Evolutionary conservation across 1,140 invertebrate genomes (phyloP).

Genomic region (Cyrtorhinus lividipennis): DNA sequence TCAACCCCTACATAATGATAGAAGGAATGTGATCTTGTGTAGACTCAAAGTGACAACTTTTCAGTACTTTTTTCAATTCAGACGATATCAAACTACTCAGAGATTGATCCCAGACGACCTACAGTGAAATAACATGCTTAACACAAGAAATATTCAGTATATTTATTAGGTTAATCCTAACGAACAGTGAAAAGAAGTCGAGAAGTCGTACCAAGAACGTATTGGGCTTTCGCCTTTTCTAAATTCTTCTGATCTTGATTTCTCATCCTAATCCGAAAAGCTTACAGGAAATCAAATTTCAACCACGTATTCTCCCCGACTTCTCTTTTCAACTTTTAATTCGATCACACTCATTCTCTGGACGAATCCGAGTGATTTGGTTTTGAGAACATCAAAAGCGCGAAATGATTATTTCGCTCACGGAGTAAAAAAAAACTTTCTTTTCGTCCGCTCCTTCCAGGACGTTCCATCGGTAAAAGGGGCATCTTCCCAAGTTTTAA

Average conservation of each 20-base stretch:
- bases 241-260: too few species aligned
- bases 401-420: not conserved
- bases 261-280: too few species aligned
- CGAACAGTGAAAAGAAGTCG: too few species aligned
- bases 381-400: not conserved
- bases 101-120: too few species aligned
- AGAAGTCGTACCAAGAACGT: too few species aligned
- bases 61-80: too few species aligned
- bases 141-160: not conserved
- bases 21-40: too few species aligned
- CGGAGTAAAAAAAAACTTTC: not conserved
- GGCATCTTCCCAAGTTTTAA: slow-evolving; percentile 4
- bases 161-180: too few species aligned
- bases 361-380: not conserved
- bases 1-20: too few species aligned
- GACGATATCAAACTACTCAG: too few species aligned
- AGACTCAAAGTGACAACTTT: too few species aligned
- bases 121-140: not conserved
- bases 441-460: not conserved
- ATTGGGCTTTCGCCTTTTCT: too few species aligned
- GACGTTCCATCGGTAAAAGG: not conserved
- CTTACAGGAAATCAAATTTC: not conserved
- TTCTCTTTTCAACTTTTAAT: not conserved
- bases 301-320: not conserved
- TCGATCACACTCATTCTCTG: not conserved